Evolutionary conservation across 2,888 invertebrate genomes (phyloP), one percentile per base, ranked within the genome.

Genomic region (Netelia melanura): DNA sequence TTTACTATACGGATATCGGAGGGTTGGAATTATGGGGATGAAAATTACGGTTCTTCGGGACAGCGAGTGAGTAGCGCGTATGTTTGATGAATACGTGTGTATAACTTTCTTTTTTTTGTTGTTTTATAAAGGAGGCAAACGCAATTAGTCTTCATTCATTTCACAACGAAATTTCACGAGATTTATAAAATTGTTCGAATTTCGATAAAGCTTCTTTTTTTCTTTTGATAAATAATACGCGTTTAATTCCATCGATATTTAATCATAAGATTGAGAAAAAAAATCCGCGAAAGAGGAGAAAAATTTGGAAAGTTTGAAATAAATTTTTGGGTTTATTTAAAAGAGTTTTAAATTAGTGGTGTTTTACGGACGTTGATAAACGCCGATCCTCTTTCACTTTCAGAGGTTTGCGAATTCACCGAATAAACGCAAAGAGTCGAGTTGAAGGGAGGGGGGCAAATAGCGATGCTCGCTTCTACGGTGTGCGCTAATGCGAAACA

Each of bases 401-500:
- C 52, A 52, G 11, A 56, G 23, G 65, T 54, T 62, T 17, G 77
- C 2, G 61, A 78, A 83, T 78, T 21, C 43, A 68, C 58, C 44
- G 76, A 71, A 58, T 58, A 71, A 82, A 65, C 76, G 30, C 30
- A 68, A 64, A 44, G 71, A 17, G 38, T 21, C 14, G 64, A 77
- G 30, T 30, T 30, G 3, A 30, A 5, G 30, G 48, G 65, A 9
- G 21, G 62, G 43, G 25, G 48, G 71, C 43, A 68, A 65, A 75
- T 83, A 68, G 83, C 83, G 25, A 71, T 77, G 68, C 77, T 74
- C 71, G 82, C 61, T 61, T 25, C 61, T 48, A 25, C 61, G 78
- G 43, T 68, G 70, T 70, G 58, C 76, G 61, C 70, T 81, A 83
- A 86, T 86, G 86, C 75, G 74, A 81, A 72, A 81, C 83, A 85